A percentile compares a stretch with the other conserved stretches of the same genome.
phyloP scores from a whole-genome alignment of 2,797 vertebrate genomes.

The Danio albolineatus region DNA sequence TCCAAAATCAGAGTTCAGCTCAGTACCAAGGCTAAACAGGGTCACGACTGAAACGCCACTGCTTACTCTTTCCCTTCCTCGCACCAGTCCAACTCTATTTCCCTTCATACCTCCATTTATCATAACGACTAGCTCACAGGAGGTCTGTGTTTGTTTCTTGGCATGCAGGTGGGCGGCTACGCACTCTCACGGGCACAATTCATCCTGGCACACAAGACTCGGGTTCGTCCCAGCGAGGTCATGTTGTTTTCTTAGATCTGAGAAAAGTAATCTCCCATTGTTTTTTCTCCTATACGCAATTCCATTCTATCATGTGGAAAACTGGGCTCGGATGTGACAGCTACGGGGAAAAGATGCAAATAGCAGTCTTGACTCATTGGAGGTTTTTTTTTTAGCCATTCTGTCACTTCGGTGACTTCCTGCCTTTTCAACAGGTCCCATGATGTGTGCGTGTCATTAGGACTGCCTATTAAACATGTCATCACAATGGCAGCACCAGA shows the following conservation, averaged over 20 bases:
- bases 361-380: conserved; percentile 41
- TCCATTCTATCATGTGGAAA: conserved; percentile 38
- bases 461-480: conserved; percentile 37
- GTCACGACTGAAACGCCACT: background rate
- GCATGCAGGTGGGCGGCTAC: conserved; percentile 28
- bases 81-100: conserved; percentile 4
- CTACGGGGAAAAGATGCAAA: conserved; percentile 55
- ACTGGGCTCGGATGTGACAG: conserved; percentile 15
- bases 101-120: conserved; percentile 39
- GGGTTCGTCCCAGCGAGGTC: conserved; percentile 20
- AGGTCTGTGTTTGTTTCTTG: conserved; percentile 35
- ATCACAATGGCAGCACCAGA: conserved; percentile 28
- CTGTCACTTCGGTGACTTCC: conserved; percentile 46
- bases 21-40: background rate
- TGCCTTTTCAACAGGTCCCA: conserved; percentile 24
- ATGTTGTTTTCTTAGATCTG: conserved; percentile 22
- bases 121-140: conserved; percentile 36
- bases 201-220: conserved; percentile 7
- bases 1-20: background rate
- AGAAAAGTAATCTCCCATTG: conserved; percentile 29
- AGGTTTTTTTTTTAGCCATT: conserved; percentile 39
- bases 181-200: conserved; percentile 39
- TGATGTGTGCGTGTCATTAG: conserved; percentile 24
- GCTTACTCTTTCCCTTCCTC: background rate
- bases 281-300: conserved; percentile 25